A percentile compares a stretch with the other conserved stretches of the same genome.
phyloP scores from a whole-genome alignment of 2,113 vertebrate species.

The Hippocampus zosterae region DNA sequence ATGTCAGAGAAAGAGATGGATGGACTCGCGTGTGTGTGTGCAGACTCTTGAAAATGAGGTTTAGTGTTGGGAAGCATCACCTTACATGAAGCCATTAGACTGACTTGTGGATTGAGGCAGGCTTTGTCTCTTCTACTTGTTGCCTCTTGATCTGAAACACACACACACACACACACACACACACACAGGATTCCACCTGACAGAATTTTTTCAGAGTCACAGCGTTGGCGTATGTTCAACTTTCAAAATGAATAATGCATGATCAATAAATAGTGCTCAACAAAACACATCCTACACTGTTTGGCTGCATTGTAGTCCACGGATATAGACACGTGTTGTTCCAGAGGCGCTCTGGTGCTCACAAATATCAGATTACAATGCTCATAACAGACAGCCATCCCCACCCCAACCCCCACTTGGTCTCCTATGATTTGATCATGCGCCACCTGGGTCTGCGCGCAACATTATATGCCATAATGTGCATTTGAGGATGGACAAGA shows the following conservation, averaged over 20 bases:
- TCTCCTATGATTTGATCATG: constrained; percentile 57
- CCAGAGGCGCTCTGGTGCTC: constrained; percentile 32
- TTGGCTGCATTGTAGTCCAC: constrained; percentile 26
- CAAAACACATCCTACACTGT: constrained; percentile 19
- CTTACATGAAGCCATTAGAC: constrained; percentile 49
- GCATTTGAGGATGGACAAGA: constrained; percentile 17
- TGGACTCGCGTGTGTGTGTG: not conserved
- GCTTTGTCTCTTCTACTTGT: constrained; percentile 43
- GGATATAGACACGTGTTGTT: constrained; percentile 13
- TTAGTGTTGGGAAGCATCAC: constrained; percentile 42
- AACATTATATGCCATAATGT: constrained; percentile 52
- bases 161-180: not conserved
- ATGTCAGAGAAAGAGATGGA: not conserved
- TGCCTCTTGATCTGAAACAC: constrained; percentile 32
- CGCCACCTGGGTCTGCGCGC: constrained; percentile 47
- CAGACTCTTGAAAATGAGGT: constrained; percentile 17
- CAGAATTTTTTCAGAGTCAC: constrained; percentile 19
- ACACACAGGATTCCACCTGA: not conserved
- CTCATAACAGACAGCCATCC: constrained; percentile 29
- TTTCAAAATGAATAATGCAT: constrained; percentile 57
- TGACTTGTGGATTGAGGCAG: constrained; percentile 49
- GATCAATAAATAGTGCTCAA: constrained; percentile 40
- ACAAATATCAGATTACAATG: constrained; percentile 57
- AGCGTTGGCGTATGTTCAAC: constrained; percentile 31
- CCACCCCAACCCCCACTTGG: constrained; percentile 32